phyloP scores from a whole-genome alignment of 2,113 vertebrate genomes.

The Antechinus stuartii region DNA sequence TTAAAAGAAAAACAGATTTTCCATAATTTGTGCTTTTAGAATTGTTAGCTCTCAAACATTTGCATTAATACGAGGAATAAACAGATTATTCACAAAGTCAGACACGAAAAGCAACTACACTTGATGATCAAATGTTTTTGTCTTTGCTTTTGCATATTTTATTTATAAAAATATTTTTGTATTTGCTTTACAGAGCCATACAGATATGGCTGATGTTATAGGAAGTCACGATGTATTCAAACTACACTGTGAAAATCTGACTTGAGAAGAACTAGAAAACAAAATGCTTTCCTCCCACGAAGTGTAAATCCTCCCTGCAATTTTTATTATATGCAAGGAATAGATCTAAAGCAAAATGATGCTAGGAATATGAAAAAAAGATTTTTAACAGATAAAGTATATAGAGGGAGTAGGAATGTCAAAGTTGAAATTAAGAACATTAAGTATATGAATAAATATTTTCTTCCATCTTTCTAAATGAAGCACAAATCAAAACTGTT shows the following conservation, averaged over 20 bases:
- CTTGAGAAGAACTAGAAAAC: neutral
- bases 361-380: neutral
- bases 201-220: neutral
- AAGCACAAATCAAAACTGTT: neutral
- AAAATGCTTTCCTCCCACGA: neutral
- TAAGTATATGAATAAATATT: neutral
- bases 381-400: neutral
- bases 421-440: neutral
- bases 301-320: neutral
- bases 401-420: neutral
- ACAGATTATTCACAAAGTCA: neutral
- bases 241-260: neutral
- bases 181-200: neutral
- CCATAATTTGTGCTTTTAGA: neutral
- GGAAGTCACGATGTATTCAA: neutral
- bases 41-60: neutral
- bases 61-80: neutral
- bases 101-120: neutral
- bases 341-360: neutral
- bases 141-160: neutral
- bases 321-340: neutral
- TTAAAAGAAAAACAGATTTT: neutral
- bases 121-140: neutral
- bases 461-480: neutral
- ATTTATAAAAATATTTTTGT: neutral